phyloP scores from a whole-genome alignment of 2,888 invertebrate species.

The Ophonus ardosiacus region DNA sequence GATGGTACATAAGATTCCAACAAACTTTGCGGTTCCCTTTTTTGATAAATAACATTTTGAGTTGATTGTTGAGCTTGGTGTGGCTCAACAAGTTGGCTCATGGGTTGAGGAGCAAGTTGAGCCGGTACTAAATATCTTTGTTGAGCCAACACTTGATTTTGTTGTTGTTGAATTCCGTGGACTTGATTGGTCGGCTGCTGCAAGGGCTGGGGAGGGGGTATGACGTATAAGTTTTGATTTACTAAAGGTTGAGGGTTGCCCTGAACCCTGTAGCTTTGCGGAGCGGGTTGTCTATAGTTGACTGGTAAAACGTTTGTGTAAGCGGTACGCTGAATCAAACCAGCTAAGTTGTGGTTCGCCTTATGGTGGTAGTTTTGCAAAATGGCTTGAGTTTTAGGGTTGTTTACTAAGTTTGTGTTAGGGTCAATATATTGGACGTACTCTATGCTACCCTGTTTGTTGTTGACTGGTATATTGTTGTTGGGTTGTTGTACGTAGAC shows the following conservation, averaged over 20 bases:
- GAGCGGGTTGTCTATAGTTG: slow-evolving; percentile 57
- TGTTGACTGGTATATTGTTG: slow-evolving; percentile 69
- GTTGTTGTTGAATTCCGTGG: slow-evolving; percentile 14
- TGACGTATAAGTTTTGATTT: slow-evolving; percentile 42
- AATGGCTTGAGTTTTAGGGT: slow-evolving; percentile 51
- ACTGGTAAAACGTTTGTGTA: slow-evolving; percentile 51
- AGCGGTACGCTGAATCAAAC: slow-evolving; percentile 46
- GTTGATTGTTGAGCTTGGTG: slow-evolving; percentile 66
- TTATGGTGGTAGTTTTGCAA: slow-evolving; percentile 25
- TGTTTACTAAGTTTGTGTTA: slow-evolving; percentile 67
- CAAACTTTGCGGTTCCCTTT: slow-evolving; percentile 75
- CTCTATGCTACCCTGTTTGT: slow-evolving; percentile 72
- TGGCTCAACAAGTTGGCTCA: slow-evolving; percentile 51
- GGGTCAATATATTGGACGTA: slow-evolving; percentile 70
- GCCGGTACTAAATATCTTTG: slow-evolving; percentile 53
- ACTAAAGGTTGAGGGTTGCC: slow-evolving; percentile 48
- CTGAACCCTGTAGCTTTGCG: slow-evolving; percentile 47
- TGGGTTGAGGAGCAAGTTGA: slow-evolving; percentile 58
- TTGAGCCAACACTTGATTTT: slow-evolving; percentile 41
- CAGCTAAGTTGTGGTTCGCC: slow-evolving; percentile 48
- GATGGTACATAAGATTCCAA: slow-evolving; percentile 78
- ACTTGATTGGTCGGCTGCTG: slow-evolving; percentile 3
- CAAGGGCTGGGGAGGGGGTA: slow-evolving; percentile 25
- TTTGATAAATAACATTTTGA: slow-evolving; percentile 65
- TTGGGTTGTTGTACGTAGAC: slow-evolving; percentile 68